These are phyloP conservation scores for Paraescarpia echinospica DNA, from an alignment of 1,140 invertebrate genomes.

Conservation along the genomic window DNA sequence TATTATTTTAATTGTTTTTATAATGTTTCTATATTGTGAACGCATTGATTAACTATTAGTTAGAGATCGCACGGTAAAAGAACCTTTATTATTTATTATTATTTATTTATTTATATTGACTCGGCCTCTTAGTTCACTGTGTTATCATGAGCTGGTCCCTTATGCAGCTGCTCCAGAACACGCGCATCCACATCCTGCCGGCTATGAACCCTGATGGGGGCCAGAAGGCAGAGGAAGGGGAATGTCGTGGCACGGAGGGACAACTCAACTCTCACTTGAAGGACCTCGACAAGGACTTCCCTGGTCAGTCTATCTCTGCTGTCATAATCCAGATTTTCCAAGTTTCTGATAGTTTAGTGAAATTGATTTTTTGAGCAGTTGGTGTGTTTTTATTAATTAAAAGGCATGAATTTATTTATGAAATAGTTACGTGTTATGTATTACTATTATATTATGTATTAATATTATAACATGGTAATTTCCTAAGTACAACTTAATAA, in stretches of 20 bases:
- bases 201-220: slow-evolving; percentile 90
- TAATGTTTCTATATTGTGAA: too few species aligned
- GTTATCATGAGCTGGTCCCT: slow-evolving; percentile 11
- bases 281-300: slow-evolving; percentile 95
- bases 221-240: slow-evolving; percentile 75
- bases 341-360: slow-evolving; percentile 59
- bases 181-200: slow-evolving; percentile 83
- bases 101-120: too few species aligned
- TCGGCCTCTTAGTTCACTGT: background rate
- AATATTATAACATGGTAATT: too few species aligned
- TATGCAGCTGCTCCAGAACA: slow-evolving; percentile 67
- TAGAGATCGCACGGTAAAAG: too few species aligned
- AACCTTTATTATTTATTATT: too few species aligned
- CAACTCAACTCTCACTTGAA: slow-evolving; percentile 77
- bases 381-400: background rate
- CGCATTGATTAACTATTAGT: too few species aligned
- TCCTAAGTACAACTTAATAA: too few species aligned
- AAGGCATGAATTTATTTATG: too few species aligned
- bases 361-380: background rate
- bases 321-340: slow-evolving; percentile 41
- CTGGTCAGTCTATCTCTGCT: slow-evolving; percentile 62
- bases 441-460: too few species aligned
- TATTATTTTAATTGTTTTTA: too few species aligned
- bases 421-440: too few species aligned
- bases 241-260: slow-evolving; percentile 63